Conservation (phyloP, 1,140 invertebrate genomes). For the Drosophila orena region DNA sequence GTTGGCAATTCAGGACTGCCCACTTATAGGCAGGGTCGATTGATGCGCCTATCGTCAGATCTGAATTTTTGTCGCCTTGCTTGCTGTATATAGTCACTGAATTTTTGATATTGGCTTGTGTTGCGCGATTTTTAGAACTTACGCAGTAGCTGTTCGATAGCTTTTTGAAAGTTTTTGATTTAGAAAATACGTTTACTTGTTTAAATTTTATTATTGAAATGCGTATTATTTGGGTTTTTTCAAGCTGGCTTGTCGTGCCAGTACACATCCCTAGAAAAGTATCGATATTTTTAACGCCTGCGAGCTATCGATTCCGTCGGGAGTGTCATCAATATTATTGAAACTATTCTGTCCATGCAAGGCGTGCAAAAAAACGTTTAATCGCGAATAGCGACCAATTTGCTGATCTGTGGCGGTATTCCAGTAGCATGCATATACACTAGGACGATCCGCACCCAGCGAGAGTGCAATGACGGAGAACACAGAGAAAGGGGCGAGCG, state of each 20-base stretch:
- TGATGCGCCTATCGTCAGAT: not conserved
- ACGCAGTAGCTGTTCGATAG: too few relatives aligned
- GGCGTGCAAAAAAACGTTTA: constrained; percentile 38
- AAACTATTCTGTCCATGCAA: constrained; percentile 7
- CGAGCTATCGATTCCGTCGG: not conserved
- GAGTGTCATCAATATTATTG: constrained; percentile 23
- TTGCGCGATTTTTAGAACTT: too few relatives aligned
- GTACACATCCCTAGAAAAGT: constrained; percentile 1
- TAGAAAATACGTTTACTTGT: too few relatives aligned
- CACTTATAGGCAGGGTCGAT: constrained; percentile 14
- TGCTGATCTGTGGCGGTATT: not conserved
- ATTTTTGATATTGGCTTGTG: too few relatives aligned
- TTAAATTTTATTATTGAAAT: not conserved
- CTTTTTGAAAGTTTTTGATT: too few relatives aligned
- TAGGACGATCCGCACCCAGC: constrained; percentile 4
- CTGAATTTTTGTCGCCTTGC: too few relatives aligned
- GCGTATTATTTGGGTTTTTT: not conserved
- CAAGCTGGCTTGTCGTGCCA: not conserved
- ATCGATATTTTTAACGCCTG: not conserved
- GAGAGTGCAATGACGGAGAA: constrained; percentile 62
- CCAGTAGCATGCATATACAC: constrained; percentile 4
- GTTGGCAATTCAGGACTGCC: constrained; percentile 30
- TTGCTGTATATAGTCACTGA: too few relatives aligned
- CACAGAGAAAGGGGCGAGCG: constrained; percentile 25
- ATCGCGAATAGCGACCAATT: not conserved